Evolutionary conservation across 2,888 invertebrate genomes (phyloP).

Genomic region (Aricia artaxerxes): DNA sequence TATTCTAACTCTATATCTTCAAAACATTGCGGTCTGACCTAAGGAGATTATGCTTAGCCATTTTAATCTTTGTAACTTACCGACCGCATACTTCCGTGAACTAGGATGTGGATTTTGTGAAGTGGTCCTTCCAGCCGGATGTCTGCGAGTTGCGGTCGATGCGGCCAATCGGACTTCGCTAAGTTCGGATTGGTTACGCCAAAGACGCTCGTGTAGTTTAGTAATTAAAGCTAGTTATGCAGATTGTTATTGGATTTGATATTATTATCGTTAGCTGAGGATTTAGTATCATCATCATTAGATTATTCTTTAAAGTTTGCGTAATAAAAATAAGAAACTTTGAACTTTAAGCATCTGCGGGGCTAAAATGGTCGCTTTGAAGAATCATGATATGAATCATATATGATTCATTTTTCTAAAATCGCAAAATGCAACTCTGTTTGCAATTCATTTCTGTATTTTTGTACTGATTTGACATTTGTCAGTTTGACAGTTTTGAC

Average conservation of each 20-base stretch:
- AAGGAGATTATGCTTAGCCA: background rate
- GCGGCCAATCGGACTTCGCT: conserved; percentile 13
- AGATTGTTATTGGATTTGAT: background rate
- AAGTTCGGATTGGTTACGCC: conserved; percentile 5
- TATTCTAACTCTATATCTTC: background rate
- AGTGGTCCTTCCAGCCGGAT: conserved; percentile 5
- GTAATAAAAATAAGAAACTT: too few species aligned
- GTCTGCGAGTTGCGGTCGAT: conserved; percentile 11
- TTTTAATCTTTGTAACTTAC: conserved; percentile 7
- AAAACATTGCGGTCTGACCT: conserved; percentile 1
- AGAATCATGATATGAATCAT: too few species aligned
- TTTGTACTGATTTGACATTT: too few species aligned
- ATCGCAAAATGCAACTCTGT: too few species aligned
- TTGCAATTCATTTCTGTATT: too few species aligned
- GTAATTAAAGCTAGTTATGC: background rate
- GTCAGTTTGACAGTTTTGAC: too few species aligned
- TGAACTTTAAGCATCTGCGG: too few species aligned
- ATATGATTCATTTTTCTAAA: too few species aligned
- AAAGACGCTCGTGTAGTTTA: background rate
- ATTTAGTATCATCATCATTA: background rate
- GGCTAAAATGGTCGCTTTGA: too few species aligned
- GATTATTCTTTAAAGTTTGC: too few species aligned
- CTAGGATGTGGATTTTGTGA: background rate
- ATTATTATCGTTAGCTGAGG: background rate
- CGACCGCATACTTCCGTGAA: conserved; percentile 1